These are phyloP conservation scores for Masnerella sp. DNA, from an alignment of 2,888 invertebrate species.

Conservation along the genomic window DNA sequence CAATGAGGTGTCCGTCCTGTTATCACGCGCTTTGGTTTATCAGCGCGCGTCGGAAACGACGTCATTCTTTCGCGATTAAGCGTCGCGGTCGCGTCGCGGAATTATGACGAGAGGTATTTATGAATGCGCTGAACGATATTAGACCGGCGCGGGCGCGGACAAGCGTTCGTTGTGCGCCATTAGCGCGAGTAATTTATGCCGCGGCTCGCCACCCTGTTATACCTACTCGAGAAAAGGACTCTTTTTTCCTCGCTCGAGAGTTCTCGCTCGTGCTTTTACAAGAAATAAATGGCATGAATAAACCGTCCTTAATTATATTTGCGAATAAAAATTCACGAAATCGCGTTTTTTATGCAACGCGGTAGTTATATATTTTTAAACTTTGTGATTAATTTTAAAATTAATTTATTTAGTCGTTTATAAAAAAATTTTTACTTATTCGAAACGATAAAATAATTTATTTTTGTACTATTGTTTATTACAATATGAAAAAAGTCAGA, in stretches of 20 bases:
- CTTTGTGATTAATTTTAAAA: too few species aligned
- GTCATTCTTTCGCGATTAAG: conserved; percentile 71
- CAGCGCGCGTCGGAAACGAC: conserved; percentile 65
- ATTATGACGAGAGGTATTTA: conserved; percentile 72
- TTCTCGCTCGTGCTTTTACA: conserved; percentile 12
- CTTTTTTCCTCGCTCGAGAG: conserved; percentile 16
- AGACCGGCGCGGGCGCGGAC: conserved; percentile 69
- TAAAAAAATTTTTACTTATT: too few species aligned
- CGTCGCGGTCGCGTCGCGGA: conserved; percentile 66
- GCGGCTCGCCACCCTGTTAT: conserved; percentile 51
- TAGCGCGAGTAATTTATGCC: conserved; percentile 71
- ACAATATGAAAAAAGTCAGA: too few species aligned
- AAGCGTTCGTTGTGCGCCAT: conserved; percentile 70
- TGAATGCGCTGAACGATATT: conserved; percentile 69
- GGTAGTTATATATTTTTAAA: too few species aligned
- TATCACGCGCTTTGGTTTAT: conserved; percentile 69
- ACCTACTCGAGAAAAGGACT: conserved; percentile 47
- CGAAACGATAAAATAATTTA: too few species aligned
- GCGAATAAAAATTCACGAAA: conserved; percentile 7
- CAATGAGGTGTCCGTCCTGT: conserved; percentile 63
- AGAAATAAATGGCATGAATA: conserved; percentile 24
- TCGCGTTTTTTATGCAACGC: too few species aligned
- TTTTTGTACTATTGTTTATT: too few species aligned
- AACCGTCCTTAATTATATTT: conserved; percentile 23
- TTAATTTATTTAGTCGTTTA: too few species aligned